Percentiles rank a stretch among this genome's conserved stretches.
Evolutionary conservation across 92 coral and sea anemone species (phyloP).

Genomic region (Epizoanthus stellaris): DNA sequence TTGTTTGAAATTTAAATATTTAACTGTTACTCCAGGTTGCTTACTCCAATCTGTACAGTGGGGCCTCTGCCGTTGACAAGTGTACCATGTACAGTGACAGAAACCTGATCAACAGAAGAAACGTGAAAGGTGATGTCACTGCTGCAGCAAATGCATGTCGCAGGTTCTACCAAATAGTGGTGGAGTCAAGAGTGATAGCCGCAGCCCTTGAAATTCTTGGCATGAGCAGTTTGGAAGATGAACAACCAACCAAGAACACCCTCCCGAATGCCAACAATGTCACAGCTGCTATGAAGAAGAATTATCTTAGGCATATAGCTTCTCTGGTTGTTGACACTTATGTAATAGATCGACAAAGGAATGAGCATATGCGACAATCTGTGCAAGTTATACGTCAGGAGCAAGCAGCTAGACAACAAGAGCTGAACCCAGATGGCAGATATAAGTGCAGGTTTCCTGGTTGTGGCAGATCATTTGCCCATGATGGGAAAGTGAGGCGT

Average conservation of each 20-base stretch:
- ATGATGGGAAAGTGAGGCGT: conserved; percentile 22
- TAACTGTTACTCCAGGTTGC: conserved; percentile 48
- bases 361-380: conserved; percentile 26
- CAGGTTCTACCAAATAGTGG: conserved; percentile 55
- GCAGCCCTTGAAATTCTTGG: conserved; percentile 45
- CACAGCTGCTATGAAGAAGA: conserved; percentile 19
- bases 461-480: neutral
- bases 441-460: conserved; percentile 21
- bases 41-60: conserved; percentile 50
- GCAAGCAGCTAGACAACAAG: no score
- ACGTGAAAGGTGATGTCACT: conserved; percentile 64
- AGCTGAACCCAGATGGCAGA: neutral
- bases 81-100: conserved; percentile 70
- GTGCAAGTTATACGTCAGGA: no score
- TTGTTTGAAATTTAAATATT: no score
- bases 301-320: conserved; percentile 44
- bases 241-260: conserved; percentile 21
- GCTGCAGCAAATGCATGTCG: conserved; percentile 70
- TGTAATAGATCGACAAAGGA: conserved; percentile 61
- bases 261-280: conserved; percentile 13
- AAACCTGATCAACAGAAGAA: conserved; percentile 62
- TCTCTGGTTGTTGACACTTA: conserved; percentile 64
- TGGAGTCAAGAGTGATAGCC: conserved; percentile 49
- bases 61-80: conserved; percentile 54
- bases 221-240: conserved; percentile 29